phyloP scores from a whole-genome alignment of 1,140 invertebrate genomes.

The Bactericera cockerelli region DNA sequence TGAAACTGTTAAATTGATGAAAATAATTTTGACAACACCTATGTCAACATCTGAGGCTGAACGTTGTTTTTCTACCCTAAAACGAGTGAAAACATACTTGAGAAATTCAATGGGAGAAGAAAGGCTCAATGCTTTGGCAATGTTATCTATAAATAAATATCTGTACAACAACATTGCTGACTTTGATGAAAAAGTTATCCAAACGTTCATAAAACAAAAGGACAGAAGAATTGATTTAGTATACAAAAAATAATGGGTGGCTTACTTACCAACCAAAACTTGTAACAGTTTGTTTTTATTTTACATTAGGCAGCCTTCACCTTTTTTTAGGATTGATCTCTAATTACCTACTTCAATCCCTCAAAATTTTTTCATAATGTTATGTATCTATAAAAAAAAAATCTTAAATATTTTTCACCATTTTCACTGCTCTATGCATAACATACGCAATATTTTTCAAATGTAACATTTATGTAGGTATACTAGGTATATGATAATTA shows the following conservation, averaged over 20 bases:
- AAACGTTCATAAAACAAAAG: slow-evolving; percentile 21
- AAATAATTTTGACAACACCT: slow-evolving; percentile 20
- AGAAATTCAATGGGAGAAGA: slow-evolving; percentile 17
- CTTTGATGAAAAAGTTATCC: slow-evolving; percentile 24
- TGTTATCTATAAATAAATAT: slow-evolving; percentile 18
- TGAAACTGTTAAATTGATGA: slow-evolving; percentile 21
- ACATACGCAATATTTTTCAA: too few species aligned
- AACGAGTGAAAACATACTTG: slow-evolving; percentile 20
- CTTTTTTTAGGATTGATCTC: too few species aligned
- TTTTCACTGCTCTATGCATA: too few species aligned
- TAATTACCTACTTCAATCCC: too few species aligned
- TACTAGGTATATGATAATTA: too few species aligned
- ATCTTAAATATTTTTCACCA: too few species aligned
- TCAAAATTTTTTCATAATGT: too few species aligned
- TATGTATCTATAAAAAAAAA: too few species aligned
- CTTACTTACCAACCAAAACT: too few species aligned
- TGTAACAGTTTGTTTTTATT: too few species aligned
- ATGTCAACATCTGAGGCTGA: slow-evolving; percentile 20
- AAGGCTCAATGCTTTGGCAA: slow-evolving; percentile 18
- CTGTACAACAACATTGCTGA: slow-evolving; percentile 20
- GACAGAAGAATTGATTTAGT: slow-evolving; percentile 20
- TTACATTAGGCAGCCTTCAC: too few species aligned
- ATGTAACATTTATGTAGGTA: too few species aligned
- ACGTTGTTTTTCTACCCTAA: slow-evolving; percentile 19
- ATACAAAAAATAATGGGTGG: slow-evolving; percentile 18